Conservation (phyloP, 2,113 vertebrate genomes). For the Lamprotornis superbus region DNA sequence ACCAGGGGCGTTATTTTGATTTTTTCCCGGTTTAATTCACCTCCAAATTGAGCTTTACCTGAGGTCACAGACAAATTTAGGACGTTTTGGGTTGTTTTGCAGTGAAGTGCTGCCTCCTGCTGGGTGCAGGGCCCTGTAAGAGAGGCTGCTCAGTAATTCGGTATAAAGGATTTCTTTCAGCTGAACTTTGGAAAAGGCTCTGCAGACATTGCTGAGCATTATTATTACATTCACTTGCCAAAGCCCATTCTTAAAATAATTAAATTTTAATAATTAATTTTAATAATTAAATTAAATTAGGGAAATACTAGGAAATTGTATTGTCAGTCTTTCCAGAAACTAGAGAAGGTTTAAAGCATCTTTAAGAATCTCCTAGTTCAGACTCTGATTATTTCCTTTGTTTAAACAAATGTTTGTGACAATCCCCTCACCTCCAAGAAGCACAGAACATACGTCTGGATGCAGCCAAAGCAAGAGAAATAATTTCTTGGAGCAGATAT, state of each 20-base stretch:
- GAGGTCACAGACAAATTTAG: fast-evolving
- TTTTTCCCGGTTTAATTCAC: neutral
- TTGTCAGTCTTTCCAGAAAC: neutral
- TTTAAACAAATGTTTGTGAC: too few relatives aligned
- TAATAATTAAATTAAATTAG: neutral
- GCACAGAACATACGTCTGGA: too few relatives aligned
- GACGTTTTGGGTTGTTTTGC: neutral
- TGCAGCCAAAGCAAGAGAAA: too few relatives aligned
- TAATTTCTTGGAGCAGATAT: too few relatives aligned
- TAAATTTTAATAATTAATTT: too few relatives aligned
- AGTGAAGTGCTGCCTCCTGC: conserved; percentile 75
- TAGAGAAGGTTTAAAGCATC: neutral
- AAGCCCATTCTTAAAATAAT: neutral
- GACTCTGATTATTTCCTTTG: too few relatives aligned
- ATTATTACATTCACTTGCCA: neutral
- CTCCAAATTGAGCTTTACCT: neutral
- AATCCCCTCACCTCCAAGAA: too few relatives aligned
- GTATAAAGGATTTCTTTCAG: fast-evolving
- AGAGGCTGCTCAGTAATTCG: neutral
- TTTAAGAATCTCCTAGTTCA: neutral
- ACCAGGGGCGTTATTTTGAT: neutral
- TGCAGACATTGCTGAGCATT: neutral
- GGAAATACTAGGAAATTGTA: neutral
- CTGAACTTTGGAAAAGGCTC: neutral
- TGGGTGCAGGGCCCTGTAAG: neutral